Conservation (phyloP, 2,888 invertebrate genomes). For the Tetrapedia diversipes region DNA sequence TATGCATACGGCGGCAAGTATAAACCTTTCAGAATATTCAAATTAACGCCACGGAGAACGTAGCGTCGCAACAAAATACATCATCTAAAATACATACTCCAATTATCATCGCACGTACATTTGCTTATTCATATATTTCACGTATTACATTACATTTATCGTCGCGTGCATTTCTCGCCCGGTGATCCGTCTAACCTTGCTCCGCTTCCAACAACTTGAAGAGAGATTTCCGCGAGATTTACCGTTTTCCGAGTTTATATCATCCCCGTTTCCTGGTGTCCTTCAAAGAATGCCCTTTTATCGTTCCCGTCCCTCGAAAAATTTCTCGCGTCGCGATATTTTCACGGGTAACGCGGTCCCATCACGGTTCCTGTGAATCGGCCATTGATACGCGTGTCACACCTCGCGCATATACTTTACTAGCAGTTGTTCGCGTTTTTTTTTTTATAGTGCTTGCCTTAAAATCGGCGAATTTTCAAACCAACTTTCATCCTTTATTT, state of each 20-base stretch:
- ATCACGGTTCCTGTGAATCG: constrained; percentile 17
- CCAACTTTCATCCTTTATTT: too few relatives aligned
- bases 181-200: constrained; percentile 21
- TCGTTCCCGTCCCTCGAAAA: constrained; percentile 51
- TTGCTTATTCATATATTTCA: neutral
- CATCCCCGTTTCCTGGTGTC: constrained; percentile 41
- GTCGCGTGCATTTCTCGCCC: neutral
- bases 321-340: constrained; percentile 31
- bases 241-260: constrained; percentile 61
- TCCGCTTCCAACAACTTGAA: constrained; percentile 16
- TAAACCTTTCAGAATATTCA: constrained; percentile 8
- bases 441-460: too few relatives aligned
- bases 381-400: neutral
- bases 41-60: constrained; percentile 4
- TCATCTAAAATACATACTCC: neutral
- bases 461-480: too few relatives aligned
- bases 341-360: neutral
- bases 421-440: too few relatives aligned
- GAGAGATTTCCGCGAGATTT: constrained; percentile 61
- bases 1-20: too few relatives aligned
- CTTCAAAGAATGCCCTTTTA: constrained; percentile 45
- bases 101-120: neutral
- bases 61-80: neutral
- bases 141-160: constrained; percentile 2
- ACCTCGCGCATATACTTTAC: too few relatives aligned